Evolutionary conservation across 2,113 vertebrate species (phyloP), one percentile per base, ranked within the genome.

Genomic region (Trinectes maculatus): DNA sequence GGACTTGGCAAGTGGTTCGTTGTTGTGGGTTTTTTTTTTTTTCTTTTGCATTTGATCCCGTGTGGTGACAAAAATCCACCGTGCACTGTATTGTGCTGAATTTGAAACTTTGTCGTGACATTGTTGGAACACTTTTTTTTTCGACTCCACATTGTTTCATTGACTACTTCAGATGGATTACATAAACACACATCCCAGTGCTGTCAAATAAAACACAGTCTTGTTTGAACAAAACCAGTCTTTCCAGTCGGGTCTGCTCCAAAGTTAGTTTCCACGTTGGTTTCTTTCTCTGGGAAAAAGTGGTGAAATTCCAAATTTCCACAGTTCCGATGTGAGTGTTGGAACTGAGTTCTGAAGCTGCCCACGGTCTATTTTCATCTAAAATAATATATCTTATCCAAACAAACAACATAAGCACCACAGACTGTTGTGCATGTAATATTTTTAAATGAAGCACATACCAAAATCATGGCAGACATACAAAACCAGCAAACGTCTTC

Each of bases 21-120:
- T n/a, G n/a, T n/a, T n/a, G n/a, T n/a, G n/a, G n/a, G 58, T 25
- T 2, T 21, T 56, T 62, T 28, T 63, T 69, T 68, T 73, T 31
- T 2, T 57, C 65, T 71, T 62, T 68, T 34, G 37, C 56, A 44
- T 72, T 80, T 67, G 44, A 71, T 60, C 69, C 40, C 47, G 73
- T 44, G 57, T 26, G 26, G 72, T 60, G 66, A 73, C 8, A 12
- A 60, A n/a, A 47, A 47, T 52, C 33, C 36, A 28, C 59, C 34
- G 31, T 9, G 16, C 65, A 29, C 39, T 42, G 29, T 44, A 2
- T 69, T 59, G 16, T 18, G 6, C 25, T n/a, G 43, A 51, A 15
- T 19, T 46, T 22, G 51, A 15, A 8, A 19, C 1, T 26, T 29
- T n/a, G 8, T 12, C 37, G 12, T 16, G 25, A 26, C n/a, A 18